Conservation (phyloP, 2,113 vertebrate genomes). For the Urocolius indicus region DNA sequence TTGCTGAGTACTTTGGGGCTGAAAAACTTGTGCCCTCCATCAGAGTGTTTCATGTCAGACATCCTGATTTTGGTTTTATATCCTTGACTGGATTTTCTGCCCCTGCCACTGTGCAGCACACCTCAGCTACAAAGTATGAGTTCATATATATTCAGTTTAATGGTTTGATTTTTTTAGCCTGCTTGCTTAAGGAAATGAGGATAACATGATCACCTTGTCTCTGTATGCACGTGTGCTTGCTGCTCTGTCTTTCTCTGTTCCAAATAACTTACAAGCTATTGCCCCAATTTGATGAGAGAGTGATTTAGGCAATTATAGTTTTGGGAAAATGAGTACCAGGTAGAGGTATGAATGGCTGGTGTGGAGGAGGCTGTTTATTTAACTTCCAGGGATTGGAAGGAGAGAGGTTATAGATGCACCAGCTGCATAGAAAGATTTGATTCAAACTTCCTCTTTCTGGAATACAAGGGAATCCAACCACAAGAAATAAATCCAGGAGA, state of each 20-base stretch:
- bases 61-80: background rate
- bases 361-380: background rate
- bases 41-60: background rate
- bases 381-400: background rate
- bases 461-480: background rate
- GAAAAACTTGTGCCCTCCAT: background rate
- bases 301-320: background rate
- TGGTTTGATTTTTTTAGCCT: background rate
- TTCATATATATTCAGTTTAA: background rate
- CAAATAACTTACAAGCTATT: fast-evolving
- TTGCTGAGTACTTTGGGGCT: background rate
- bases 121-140: background rate
- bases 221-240: fast-evolving
- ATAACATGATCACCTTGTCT: background rate
- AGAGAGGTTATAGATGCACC: background rate
- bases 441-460: background rate
- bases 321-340: background rate
- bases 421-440: background rate
- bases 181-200: background rate
- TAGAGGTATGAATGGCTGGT: background rate
- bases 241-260: background rate
- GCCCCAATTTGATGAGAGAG: background rate
- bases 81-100: background rate
- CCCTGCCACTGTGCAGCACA: background rate
- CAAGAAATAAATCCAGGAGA: background rate